Percentiles rank a stretch among this genome's conserved stretches.
Conservation (phyloP, 2,113 vertebrate species). For the Lethenteron reissneri region DNA sequence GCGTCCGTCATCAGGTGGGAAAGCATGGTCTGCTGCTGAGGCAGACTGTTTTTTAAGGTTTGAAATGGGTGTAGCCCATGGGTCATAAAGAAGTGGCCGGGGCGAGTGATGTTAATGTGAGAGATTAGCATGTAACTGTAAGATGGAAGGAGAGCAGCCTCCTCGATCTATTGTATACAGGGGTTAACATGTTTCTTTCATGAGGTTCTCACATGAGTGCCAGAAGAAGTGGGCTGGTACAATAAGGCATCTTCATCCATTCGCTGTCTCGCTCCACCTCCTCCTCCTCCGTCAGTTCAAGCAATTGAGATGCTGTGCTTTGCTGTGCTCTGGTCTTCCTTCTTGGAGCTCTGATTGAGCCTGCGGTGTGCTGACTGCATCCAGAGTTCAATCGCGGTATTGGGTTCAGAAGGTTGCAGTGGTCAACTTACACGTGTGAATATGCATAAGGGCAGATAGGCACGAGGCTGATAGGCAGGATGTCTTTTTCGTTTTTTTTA, state of each 20-base stretch:
- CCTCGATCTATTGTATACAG: too few species aligned
- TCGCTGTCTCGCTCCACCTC: background rate
- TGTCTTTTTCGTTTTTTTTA: background rate
- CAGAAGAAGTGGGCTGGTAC: too few species aligned
- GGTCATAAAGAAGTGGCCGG: too few species aligned
- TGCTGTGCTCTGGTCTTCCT: background rate
- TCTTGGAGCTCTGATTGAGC: background rate
- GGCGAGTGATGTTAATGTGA: too few species aligned
- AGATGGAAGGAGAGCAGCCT: too few species aligned
- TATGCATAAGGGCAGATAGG: background rate
- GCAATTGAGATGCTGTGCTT: background rate
- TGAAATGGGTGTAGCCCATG: too few species aligned
- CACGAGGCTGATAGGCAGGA: background rate
- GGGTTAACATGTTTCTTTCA: too few species aligned
- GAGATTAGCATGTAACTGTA: too few species aligned
- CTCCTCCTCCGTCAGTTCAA: slow-evolving; percentile 2
- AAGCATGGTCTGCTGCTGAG: too few species aligned
- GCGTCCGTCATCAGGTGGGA: too few species aligned
- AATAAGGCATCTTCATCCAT: background rate
- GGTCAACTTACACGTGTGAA: background rate
- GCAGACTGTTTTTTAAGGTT: too few species aligned
- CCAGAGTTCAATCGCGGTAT: background rate
- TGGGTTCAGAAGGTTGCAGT: background rate
- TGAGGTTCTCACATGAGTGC: too few species aligned
- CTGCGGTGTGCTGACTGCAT: background rate